These are phyloP conservation scores for Pterostichus niger DNA, from an alignment of 2,888 invertebrate genomes.

Conservation along the genomic window DNA sequence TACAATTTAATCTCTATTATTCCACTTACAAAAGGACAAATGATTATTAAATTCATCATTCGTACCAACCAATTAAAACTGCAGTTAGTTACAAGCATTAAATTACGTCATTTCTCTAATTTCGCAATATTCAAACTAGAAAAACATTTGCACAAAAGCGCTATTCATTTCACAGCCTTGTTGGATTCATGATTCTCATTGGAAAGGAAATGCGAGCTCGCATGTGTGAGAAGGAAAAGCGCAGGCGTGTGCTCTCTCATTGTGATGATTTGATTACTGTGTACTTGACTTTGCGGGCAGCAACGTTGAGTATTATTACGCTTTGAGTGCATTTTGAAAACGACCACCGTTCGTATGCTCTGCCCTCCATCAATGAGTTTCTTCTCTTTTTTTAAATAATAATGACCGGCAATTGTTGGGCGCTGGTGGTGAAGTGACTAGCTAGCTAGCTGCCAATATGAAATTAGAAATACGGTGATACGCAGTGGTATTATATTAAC, in stretches of 20 bases:
- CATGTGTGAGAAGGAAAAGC: conserved; percentile 9
- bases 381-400: conserved; percentile 67
- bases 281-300: conserved; percentile 55
- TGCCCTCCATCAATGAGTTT: conserved; percentile 14
- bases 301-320: conserved; percentile 18
- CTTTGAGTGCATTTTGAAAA: conserved; percentile 2
- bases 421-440: conserved; percentile 68
- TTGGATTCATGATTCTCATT: background rate
- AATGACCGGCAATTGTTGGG: conserved; percentile 68
- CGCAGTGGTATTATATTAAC: conserved; percentile 13
- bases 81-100: conserved; percentile 20
- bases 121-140: conserved; percentile 4
- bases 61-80: conserved; percentile 16
- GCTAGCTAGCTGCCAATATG: conserved; percentile 69
- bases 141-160: conserved; percentile 23
- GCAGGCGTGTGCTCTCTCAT: conserved; percentile 16
- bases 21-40: conserved; percentile 27
- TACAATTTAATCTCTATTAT: conserved; percentile 16
- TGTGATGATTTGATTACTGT: conserved; percentile 48
- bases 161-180: conserved; percentile 4
- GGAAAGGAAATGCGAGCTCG: background rate
- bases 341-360: conserved; percentile 10
- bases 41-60: conserved; percentile 19
- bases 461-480: conserved; percentile 68
- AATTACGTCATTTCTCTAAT: conserved; percentile 29